A percentile compares a stretch with the other conserved stretches of the same genome.
phyloP scores from a whole-genome alignment of 2,113 vertebrate species.

The Apteryx owenii region DNA sequence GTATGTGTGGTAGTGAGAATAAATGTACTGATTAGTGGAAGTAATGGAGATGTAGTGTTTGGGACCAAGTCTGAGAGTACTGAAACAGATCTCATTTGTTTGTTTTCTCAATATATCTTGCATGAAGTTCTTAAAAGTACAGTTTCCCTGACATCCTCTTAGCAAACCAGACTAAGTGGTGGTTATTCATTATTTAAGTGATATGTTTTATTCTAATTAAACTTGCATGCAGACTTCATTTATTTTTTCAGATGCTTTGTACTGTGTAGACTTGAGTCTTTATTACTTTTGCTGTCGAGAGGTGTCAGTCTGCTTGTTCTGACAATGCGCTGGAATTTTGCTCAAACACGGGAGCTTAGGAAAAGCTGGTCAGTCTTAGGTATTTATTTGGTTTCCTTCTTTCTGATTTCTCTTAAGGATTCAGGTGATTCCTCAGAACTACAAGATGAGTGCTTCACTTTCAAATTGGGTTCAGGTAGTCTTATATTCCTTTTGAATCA shows the following conservation, averaged over 20 bases:
- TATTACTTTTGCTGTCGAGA: neutral
- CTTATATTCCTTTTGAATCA: neutral
- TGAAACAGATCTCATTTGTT: neutral
- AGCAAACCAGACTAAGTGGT: neutral
- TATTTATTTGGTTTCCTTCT: neutral
- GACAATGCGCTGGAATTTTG: neutral
- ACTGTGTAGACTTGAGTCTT: neutral
- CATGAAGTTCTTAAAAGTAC: neutral
- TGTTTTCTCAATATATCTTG: neutral
- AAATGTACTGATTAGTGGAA: neutral
- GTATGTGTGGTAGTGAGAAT: neutral
- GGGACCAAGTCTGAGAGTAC: fast-evolving
- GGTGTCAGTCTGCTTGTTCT: neutral
- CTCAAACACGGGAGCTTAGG: neutral
- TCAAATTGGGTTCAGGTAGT: neutral
- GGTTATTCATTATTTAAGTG: neutral
- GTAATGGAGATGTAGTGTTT: neutral
- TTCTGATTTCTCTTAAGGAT: neutral
- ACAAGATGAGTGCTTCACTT: neutral
- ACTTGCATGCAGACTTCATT: neutral
- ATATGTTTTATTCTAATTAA: neutral
- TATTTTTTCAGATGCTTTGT: neutral
- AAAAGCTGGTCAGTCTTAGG: neutral
- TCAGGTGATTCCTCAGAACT: neutral
- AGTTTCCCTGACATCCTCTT: neutral